These are phyloP conservation scores for Semnornis frantzii DNA, from an alignment of 2,113 vertebrate species.

Conservation along the genomic window DNA sequence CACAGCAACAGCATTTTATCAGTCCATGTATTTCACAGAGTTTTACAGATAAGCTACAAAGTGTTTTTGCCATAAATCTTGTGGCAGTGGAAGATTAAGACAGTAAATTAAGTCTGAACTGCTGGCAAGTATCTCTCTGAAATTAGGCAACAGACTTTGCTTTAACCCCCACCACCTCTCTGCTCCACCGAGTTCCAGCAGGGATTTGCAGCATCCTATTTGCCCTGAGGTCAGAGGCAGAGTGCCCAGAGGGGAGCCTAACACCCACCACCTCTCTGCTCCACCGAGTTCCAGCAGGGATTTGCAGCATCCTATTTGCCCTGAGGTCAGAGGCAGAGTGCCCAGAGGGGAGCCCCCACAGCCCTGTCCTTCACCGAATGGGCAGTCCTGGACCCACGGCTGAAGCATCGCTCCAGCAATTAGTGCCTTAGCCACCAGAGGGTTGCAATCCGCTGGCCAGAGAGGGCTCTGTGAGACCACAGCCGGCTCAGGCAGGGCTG, in stretches of 20 bases:
- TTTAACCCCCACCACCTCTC: background rate
- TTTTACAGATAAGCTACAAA: background rate
- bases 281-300: accelerated
- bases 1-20: background rate
- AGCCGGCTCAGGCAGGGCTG: background rate
- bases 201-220: background rate
- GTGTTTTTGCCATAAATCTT: background rate
- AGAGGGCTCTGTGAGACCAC: background rate
- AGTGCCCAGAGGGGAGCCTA: background rate
- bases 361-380: background rate
- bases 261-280: too few relatives aligned
- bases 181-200: accelerated
- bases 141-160: background rate
- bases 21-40: background rate
- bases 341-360: background rate
- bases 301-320: background rate
- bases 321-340: background rate
- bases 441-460: background rate
- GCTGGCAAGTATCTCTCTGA: background rate
- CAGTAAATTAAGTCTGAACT: background rate
- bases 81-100: background rate
- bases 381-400: accelerated
- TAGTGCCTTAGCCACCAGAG: accelerated
- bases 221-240: background rate
- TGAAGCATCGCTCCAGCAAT: accelerated